These are phyloP conservation scores for Narcine bancroftii DNA, from an alignment of 2,113 vertebrate genomes.

Conservation along the genomic window DNA sequence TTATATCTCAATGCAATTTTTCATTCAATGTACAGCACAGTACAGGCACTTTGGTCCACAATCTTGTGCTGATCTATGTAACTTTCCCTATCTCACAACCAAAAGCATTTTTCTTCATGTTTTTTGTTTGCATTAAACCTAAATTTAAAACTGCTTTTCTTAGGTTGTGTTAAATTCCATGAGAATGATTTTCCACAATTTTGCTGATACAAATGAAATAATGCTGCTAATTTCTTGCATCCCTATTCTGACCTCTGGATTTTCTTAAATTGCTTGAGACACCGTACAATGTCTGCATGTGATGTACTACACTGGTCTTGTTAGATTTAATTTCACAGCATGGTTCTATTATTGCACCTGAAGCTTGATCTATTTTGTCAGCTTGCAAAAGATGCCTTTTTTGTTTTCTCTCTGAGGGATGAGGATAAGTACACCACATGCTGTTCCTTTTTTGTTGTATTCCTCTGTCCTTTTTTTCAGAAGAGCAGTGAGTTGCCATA, in stretches of 20 bases:
- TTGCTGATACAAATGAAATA: not conserved
- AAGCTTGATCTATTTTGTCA: conserved; percentile 41
- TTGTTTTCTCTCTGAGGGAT: conserved; percentile 38
- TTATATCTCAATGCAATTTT: not conserved
- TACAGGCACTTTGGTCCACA: too few relatives aligned
- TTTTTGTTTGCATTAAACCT: not conserved
- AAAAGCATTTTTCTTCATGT: too few relatives aligned
- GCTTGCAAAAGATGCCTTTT: conserved; percentile 42
- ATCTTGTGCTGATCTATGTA: too few relatives aligned
- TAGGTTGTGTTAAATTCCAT: not conserved
- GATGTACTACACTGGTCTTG: conserved; percentile 14
- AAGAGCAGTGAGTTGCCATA: conserved; percentile 42
- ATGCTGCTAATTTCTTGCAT: not conserved
- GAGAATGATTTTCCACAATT: too few relatives aligned
- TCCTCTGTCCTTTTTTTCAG: conserved; percentile 47
- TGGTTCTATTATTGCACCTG: conserved; percentile 44
- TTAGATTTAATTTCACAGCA: conserved; percentile 47
- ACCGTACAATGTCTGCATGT: too few relatives aligned
- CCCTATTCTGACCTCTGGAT: not conserved
- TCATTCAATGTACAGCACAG: too few relatives aligned
- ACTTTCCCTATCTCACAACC: too few relatives aligned
- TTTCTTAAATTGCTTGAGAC: not conserved
- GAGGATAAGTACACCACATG: conserved; percentile 42
- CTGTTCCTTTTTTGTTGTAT: conserved; percentile 47
- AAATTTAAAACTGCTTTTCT: not conserved